These are phyloP conservation scores for Micronisus gabar DNA, from an alignment of 2,113 vertebrate genomes.

Conservation along the genomic window DNA sequence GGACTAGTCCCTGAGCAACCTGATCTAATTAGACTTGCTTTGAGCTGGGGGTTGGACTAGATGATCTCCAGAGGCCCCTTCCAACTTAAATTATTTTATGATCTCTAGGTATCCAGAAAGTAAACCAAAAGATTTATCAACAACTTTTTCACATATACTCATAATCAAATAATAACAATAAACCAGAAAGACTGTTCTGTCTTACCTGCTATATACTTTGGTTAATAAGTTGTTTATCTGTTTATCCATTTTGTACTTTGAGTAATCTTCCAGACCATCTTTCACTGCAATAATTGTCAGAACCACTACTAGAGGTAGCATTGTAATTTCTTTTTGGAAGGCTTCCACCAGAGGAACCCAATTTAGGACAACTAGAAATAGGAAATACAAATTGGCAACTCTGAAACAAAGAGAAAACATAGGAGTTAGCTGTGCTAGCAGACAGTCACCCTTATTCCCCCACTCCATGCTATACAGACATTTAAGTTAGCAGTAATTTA, in stretches of 20 bases:
- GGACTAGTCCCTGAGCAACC: not conserved
- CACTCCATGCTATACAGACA: not conserved
- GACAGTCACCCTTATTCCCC: not conserved
- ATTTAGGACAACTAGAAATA: slow-evolving; percentile 91
- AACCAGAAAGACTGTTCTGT: not conserved
- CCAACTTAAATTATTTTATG: not conserved
- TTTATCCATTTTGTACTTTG: slow-evolving; percentile 89
- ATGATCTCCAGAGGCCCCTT: not conserved
- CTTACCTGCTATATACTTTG: slow-evolving; percentile 87
- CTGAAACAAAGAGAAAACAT: slow-evolving; percentile 69
- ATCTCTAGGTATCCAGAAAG: not conserved
- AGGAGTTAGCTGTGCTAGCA: not conserved
- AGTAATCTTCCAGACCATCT: slow-evolving; percentile 93
- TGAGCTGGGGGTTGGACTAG: not conserved
- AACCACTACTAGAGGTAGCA: slow-evolving; percentile 91
- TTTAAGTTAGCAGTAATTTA: not conserved
- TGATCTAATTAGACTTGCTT: not conserved
- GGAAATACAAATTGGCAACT: slow-evolving; percentile 93
- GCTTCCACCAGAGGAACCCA: slow-evolving; percentile 97
- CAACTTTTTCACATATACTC: not conserved
- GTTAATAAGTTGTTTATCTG: slow-evolving; percentile 87
- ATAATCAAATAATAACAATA: not conserved
- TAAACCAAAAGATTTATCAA: not conserved
- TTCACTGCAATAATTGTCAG: slow-evolving; percentile 90
- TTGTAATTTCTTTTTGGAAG: slow-evolving; percentile 97